Percentiles rank a stretch among this genome's conserved stretches.
Conservation (phyloP, 2,888 invertebrate genomes). For the Aphelenchoides bicaudatus region DNA sequence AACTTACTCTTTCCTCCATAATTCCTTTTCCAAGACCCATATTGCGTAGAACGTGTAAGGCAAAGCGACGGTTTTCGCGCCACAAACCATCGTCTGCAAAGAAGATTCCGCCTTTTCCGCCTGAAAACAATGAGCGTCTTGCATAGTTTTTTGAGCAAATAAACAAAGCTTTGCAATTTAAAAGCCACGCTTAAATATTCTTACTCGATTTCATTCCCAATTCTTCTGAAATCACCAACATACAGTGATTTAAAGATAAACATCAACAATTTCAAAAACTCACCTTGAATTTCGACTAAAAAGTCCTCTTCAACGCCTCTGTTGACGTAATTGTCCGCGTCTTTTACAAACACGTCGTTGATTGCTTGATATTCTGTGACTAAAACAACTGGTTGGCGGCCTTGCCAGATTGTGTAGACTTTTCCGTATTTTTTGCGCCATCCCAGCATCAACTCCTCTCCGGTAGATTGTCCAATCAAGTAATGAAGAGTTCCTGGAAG, state of each 20-base stretch:
- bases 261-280: too few species aligned
- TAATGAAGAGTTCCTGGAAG: not conserved
- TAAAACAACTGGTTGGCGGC: not conserved
- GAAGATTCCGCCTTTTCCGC: not conserved
- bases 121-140: too few species aligned
- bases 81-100: not conserved
- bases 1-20: not conserved
- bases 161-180: too few species aligned
- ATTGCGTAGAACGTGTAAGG: not conserved
- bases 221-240: too few species aligned
- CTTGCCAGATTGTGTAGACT: constrained; percentile 5
- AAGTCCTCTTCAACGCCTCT: too few species aligned
- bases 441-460: not conserved
- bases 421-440: not conserved
- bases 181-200: not conserved
- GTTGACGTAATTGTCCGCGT: not conserved
- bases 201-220: not conserved
- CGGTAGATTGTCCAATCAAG: not conserved
- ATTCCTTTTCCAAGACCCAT: not conserved
- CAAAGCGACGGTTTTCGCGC: too few species aligned
- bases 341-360: not conserved
- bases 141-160: too few species aligned
- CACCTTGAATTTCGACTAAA: too few species aligned
- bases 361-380: not conserved
- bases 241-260: too few species aligned